Conservation (phyloP, 2,113 vertebrate species). For the Mellivora capensis region DNA sequence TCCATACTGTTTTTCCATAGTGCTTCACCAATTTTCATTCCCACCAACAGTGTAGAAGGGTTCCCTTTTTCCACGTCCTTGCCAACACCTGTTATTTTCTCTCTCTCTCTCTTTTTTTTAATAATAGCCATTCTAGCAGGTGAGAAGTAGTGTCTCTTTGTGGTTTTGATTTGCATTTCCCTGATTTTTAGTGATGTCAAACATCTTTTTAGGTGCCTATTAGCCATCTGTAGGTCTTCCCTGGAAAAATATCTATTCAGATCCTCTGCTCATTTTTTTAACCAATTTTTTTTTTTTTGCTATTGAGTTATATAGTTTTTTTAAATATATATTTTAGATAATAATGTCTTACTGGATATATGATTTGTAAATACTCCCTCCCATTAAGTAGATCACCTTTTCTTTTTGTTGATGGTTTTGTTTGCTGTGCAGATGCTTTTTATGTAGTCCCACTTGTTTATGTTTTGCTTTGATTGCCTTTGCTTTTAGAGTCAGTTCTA, state of each 20-base stretch:
- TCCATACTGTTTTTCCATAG: background rate
- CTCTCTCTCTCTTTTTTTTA: background rate
- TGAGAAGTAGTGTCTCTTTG: background rate
- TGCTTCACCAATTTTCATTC: no score
- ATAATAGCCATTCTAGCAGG: background rate
- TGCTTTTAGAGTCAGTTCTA: no score
- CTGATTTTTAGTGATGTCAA: background rate
- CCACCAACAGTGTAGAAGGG: background rate
- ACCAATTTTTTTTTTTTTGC: background rate
- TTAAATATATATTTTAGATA: background rate
- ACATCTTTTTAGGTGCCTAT: background rate
- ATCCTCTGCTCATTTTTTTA: background rate
- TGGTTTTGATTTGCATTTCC: background rate
- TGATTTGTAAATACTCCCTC: background rate
- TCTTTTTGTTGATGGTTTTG: background rate
- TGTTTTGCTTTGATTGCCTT: no score
- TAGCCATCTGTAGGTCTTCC: background rate
- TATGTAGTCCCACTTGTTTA: no score
- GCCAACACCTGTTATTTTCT: background rate
- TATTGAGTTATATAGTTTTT: background rate
- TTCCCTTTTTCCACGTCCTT: background rate
- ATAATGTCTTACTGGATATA: background rate
- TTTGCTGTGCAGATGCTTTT: no score
- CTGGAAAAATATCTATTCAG: background rate
- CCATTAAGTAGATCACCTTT: background rate